These are phyloP conservation scores for Melanotaenia trifasciata DNA, from an alignment of 2,797 vertebrate genomes.

Conservation along the genomic window DNA sequence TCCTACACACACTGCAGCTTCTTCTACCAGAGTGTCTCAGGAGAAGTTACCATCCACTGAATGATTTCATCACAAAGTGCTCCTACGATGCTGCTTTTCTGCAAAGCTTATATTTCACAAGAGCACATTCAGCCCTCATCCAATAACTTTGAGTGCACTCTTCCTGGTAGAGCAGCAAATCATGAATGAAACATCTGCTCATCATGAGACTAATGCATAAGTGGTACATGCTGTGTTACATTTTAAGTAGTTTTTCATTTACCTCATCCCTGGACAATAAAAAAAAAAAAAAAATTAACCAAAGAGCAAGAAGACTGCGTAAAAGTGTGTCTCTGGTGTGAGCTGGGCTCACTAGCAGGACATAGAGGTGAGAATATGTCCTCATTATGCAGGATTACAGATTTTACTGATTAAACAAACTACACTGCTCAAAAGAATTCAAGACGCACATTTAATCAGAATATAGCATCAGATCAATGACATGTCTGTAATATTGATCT, in stretches of 20 bases:
- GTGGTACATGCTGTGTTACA: not conserved
- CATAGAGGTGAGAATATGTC: not conserved
- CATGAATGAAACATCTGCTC: not conserved
- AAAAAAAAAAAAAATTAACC: not conserved
- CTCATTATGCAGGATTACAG: not conserved
- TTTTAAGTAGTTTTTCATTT: not conserved
- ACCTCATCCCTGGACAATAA: not conserved
- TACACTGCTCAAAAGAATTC: not conserved
- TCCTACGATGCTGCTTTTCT: not conserved
- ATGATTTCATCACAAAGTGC: constrained; percentile 8
- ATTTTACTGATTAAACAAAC: not conserved
- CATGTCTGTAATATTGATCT: too few species aligned
- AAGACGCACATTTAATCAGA: not conserved
- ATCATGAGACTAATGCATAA: not conserved
- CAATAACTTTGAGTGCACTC: not conserved
- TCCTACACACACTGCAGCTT: not conserved
- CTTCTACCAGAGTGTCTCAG: not conserved
- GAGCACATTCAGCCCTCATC: constrained; percentile 4
- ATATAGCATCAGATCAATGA: not conserved
- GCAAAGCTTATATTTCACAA: not conserved
- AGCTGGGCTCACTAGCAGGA: not conserved
- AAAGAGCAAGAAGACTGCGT: not conserved
- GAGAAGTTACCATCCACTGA: not conserved
- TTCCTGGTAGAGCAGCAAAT: not conserved
- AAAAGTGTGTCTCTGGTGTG: not conserved